phyloP scores from a whole-genome alignment of 2,113 vertebrate genomes.

The Echinops telfairi region DNA sequence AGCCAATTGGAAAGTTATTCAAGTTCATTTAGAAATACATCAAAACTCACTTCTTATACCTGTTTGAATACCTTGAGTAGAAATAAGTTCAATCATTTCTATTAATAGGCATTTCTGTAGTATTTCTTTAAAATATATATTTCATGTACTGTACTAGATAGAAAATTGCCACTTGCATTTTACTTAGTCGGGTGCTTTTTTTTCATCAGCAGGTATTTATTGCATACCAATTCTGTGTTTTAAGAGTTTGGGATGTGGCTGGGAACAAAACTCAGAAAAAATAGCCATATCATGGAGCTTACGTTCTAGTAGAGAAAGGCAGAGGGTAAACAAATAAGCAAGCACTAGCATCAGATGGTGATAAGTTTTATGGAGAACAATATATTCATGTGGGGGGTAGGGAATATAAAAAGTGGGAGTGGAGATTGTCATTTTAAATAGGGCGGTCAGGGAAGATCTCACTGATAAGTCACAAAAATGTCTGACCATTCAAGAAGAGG shows the following conservation, averaged over 20 bases:
- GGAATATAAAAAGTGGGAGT: not conserved
- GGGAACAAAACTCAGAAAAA: not conserved
- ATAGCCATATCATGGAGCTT: not conserved
- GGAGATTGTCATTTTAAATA: not conserved
- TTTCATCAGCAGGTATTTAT: not conserved
- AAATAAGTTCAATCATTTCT: not conserved
- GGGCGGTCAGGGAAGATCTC: not conserved
- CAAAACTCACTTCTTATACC: not conserved
- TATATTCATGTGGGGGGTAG: not conserved
- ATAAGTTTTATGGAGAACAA: not conserved
- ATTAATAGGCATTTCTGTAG: not conserved
- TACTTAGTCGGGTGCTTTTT: not conserved
- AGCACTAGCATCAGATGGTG: not conserved
- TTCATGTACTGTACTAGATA: not conserved
- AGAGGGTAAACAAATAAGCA: not conserved
- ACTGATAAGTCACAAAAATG: not conserved
- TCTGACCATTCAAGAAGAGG: not conserved
- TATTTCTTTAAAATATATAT: not conserved
- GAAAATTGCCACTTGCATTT: constrained; percentile 39
- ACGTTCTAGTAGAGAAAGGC: not conserved
- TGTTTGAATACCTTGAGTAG: constrained; percentile 30
- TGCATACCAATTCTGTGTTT: not conserved
- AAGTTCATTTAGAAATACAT: constrained; percentile 7
- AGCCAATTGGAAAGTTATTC: not conserved
- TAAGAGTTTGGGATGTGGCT: not conserved